These are phyloP conservation scores for Silurus aristotelis DNA, from an alignment of 2,797 vertebrate genomes.

Conservation along the genomic window DNA sequence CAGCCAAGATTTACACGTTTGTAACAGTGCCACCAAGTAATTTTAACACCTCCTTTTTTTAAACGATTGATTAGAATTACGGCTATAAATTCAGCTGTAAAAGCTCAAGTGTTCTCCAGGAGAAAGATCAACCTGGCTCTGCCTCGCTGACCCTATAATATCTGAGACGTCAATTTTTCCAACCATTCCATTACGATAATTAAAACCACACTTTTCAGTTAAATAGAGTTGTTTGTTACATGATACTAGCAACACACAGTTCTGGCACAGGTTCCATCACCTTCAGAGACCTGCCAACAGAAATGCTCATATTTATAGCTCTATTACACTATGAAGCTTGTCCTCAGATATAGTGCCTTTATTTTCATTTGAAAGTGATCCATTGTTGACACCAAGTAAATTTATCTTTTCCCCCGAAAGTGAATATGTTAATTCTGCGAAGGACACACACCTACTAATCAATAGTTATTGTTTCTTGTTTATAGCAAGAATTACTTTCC, in stretches of 20 bases:
- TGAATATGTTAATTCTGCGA: conserved; percentile 57
- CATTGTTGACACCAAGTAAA: conserved; percentile 62
- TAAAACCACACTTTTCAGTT: conserved; percentile 65
- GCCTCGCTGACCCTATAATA: background rate
- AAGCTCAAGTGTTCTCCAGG: conserved; percentile 37
- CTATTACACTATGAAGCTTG: conserved; percentile 64
- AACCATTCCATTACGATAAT: conserved; percentile 67
- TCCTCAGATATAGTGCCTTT: conserved; percentile 54
- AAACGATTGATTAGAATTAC: conserved; percentile 43
- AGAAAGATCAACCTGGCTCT: conserved; percentile 32
- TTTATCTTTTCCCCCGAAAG: conserved; percentile 52
- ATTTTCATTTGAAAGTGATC: conserved; percentile 40
- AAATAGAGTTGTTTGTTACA: conserved; percentile 64
- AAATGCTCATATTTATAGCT: conserved; percentile 63
- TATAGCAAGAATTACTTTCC: conserved; percentile 19
- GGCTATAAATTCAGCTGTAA: conserved; percentile 55
- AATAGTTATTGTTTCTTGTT: conserved; percentile 40
- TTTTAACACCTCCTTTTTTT: conserved; percentile 45
- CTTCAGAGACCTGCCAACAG: conserved; percentile 60
- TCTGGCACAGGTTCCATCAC: conserved; percentile 61
- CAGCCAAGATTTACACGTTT: conserved; percentile 31
- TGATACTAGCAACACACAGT: conserved; percentile 64
- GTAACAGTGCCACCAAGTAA: conserved; percentile 46
- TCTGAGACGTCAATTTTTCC: conserved; percentile 57
- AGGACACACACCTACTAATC: conserved; percentile 54